A percentile compares a stretch with the other conserved stretches of the same genome.
Evolutionary conservation across 2,797 vertebrate genomes (phyloP).

Genomic region (Sebastes variabilis): DNA sequence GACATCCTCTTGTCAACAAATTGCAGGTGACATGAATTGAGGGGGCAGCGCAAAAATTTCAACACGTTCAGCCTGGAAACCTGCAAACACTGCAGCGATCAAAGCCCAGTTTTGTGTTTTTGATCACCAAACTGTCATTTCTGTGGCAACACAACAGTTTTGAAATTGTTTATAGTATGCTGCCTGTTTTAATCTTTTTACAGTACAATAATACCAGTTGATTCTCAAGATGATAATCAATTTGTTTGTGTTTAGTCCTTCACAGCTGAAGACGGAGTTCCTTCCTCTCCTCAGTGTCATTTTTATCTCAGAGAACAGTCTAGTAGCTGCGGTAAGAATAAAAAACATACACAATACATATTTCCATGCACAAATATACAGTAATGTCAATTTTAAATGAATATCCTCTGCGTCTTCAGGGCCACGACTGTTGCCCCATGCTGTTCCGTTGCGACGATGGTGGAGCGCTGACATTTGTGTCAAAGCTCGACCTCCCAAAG

Average conservation of each 20-base stretch:
- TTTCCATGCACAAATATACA: background rate
- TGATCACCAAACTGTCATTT: background rate
- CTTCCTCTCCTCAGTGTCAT: slow-evolving; percentile 96
- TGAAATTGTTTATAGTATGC: background rate
- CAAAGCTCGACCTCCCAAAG: slow-evolving; percentile 98
- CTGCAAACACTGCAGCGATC: background rate
- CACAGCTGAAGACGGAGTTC: slow-evolving; percentile 96
- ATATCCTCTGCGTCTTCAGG: slow-evolving; percentile 73
- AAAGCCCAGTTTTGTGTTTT: background rate
- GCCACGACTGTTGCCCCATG: slow-evolving; percentile 99
- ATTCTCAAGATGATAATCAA: background rate
- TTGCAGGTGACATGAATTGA: slow-evolving; percentile 6
- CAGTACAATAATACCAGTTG: background rate
- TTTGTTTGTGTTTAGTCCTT: slow-evolving; percentile 85
- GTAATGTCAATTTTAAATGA: background rate
- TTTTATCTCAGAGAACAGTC: slow-evolving; percentile 96
- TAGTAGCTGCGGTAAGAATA: slow-evolving; percentile 94
- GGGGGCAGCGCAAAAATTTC: background rate
- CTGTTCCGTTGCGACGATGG: slow-evolving; percentile 96
- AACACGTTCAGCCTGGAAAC: background rate
- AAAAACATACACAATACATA: background rate
- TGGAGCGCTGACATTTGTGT: slow-evolving; percentile 91
- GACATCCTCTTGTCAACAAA: background rate
- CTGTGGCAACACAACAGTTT: too few relatives aligned
- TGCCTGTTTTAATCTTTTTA: background rate